phyloP scores from a whole-genome alignment of 2,113 vertebrate genomes.

The Leuciscus idus region DNA sequence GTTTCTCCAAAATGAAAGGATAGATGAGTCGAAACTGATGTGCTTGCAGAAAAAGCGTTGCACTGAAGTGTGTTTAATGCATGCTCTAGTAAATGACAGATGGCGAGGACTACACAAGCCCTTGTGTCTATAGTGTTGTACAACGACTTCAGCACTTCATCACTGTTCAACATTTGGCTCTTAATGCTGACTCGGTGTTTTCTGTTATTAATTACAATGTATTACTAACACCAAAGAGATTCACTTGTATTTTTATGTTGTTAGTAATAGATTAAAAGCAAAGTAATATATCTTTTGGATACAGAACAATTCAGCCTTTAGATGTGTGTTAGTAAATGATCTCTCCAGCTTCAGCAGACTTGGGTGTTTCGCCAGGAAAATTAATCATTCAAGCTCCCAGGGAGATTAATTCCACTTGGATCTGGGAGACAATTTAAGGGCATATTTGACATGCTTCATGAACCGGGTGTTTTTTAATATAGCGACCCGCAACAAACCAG shows the following conservation, averaged over 20 bases:
- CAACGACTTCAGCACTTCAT: not conserved
- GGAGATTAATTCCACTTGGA: not conserved
- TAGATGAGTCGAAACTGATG: not conserved
- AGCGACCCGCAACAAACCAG: not conserved
- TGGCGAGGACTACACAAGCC: not conserved
- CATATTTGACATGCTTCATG: not conserved
- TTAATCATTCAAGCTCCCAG: not conserved
- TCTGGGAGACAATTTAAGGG: not conserved
- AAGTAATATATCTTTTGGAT: not conserved
- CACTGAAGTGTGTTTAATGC: not conserved
- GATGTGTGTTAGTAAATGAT: too few relatives aligned
- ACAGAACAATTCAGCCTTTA: not conserved
- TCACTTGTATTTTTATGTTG: not conserved
- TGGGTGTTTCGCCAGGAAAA: not conserved
- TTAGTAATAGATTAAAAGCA: not conserved
- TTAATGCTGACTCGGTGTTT: not conserved
- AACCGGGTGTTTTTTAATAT: not conserved
- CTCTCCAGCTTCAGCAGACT: not conserved
- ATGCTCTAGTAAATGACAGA: not conserved
- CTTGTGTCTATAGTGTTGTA: not conserved
- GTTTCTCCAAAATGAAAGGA: too few relatives aligned
- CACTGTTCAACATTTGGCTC: not conserved
- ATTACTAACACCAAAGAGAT: not conserved
- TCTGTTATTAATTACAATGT: not conserved
- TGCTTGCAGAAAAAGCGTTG: not conserved